These are phyloP conservation scores for Mungos mungo DNA, from an alignment of 2,113 vertebrate species.

Conservation along the genomic window DNA sequence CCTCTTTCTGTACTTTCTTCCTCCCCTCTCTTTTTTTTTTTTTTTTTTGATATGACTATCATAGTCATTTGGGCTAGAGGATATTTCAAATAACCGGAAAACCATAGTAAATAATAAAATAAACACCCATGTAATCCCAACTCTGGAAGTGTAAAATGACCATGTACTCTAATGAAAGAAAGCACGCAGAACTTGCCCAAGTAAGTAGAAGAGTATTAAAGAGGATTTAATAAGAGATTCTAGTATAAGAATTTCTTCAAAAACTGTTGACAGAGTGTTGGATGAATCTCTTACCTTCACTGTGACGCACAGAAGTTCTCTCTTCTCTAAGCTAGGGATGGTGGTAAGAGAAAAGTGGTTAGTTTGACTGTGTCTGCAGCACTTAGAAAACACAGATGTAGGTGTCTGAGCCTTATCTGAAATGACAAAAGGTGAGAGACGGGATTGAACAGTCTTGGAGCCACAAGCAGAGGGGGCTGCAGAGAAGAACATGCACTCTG, in stretches of 20 bases:
- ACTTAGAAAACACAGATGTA: neutral
- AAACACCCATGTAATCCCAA: neutral
- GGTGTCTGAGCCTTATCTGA: neutral
- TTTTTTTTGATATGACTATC: neutral
- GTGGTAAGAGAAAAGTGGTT: neutral
- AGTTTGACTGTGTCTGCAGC: neutral
- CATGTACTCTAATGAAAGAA: too few species aligned
- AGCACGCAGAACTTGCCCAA: neutral
- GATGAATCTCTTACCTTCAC: neutral
- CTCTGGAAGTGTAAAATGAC: neutral
- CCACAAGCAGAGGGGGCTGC: neutral
- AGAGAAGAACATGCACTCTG: neutral
- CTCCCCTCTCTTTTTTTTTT: neutral
- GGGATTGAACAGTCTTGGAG: neutral
- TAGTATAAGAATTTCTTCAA: neutral
- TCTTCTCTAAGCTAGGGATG: rapidly evolving
- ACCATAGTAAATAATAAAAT: neutral
- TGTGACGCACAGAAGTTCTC: neutral
- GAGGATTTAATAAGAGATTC: neutral
- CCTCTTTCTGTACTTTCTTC: neutral
- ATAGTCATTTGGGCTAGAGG: neutral
- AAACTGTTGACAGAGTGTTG: neutral
- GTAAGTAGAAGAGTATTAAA: neutral
- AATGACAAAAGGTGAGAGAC: neutral
- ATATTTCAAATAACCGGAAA: neutral